phyloP scores from a whole-genome alignment of 2,888 invertebrate genomes.

The Heliconius ethilla region DNA sequence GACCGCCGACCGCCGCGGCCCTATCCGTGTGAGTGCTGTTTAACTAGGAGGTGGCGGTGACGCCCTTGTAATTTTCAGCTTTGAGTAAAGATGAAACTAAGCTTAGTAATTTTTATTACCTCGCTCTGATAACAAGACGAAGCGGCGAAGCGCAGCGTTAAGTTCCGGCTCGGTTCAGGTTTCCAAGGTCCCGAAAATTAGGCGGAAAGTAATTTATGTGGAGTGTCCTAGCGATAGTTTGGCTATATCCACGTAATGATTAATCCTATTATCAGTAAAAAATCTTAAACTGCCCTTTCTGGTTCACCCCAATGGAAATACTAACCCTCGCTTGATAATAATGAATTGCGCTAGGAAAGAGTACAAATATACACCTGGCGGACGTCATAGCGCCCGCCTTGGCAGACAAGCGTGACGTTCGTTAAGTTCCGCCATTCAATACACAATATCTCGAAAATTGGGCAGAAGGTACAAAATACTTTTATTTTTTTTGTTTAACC shows the following conservation, averaged over 20 bases:
- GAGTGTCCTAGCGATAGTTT: too few species aligned
- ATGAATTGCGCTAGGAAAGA: not conserved
- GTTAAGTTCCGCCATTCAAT: not conserved
- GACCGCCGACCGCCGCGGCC: conserved; percentile 10
- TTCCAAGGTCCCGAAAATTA: too few species aligned
- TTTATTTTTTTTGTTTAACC: too few species aligned
- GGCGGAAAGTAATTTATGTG: too few species aligned
- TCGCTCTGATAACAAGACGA: too few species aligned
- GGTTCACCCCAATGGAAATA: not conserved
- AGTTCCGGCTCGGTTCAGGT: too few species aligned
- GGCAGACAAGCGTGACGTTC: not conserved
- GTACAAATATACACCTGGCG: not conserved
- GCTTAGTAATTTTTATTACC: too few species aligned
- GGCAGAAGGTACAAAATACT: not conserved
- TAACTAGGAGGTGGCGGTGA: conserved; percentile 31
- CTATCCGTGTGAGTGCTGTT: conserved; percentile 38
- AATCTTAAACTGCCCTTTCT: not conserved
- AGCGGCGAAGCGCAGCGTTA: too few species aligned
- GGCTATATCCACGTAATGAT: too few species aligned
- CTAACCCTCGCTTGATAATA: not conserved
- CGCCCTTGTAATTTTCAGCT: not conserved
- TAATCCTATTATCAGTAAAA: too few species aligned
- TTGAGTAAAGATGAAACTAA: too few species aligned
- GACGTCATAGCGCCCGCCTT: not conserved
- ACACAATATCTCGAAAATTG: not conserved